A percentile compares a stretch with the other conserved stretches of the same genome.
These are phyloP conservation scores for Cosmopolites sordidus DNA, from an alignment of 2,888 invertebrate species.

Conservation along the genomic window DNA sequence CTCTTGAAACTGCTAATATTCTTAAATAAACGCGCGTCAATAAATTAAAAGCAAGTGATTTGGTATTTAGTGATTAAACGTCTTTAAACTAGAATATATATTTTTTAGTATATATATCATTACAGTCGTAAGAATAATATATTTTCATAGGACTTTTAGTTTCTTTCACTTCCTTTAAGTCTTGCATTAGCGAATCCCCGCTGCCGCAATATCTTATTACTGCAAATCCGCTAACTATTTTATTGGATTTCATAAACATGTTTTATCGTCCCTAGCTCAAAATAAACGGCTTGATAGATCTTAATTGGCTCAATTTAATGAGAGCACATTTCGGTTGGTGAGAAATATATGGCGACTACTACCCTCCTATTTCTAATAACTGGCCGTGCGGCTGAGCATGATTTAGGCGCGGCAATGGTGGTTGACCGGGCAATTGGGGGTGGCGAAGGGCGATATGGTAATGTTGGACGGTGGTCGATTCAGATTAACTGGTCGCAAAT, in stretches of 20 bases:
- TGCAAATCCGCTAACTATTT: conserved; percentile 15
- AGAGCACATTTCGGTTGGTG: conserved; percentile 20
- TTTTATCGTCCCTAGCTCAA: conserved; percentile 23
- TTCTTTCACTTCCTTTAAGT: too few relatives aligned
- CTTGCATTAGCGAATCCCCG: too few relatives aligned
- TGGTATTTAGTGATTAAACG: too few relatives aligned
- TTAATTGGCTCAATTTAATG: conserved; percentile 24
- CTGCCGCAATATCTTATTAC: conserved; percentile 6
- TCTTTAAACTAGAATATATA: too few relatives aligned
- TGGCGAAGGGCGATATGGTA: too few relatives aligned
- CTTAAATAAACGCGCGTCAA: too few relatives aligned
- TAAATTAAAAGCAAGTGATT: too few relatives aligned
- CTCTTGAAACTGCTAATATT: too few relatives aligned
- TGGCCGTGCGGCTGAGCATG: conserved; percentile 21
- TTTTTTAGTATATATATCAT: too few relatives aligned
- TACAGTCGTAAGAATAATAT: too few relatives aligned
- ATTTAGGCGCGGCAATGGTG: conserved; percentile 19
- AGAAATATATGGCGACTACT: conserved; percentile 21
- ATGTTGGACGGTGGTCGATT: conserved; percentile 23
- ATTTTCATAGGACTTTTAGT: too few relatives aligned
- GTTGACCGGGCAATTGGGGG: too few relatives aligned
- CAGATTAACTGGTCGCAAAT: conserved; percentile 42
- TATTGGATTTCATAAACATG: conserved; percentile 26
- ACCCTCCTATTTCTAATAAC: conserved; percentile 27
- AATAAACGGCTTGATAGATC: conserved; percentile 15